Evolutionary conservation across 1,140 invertebrate species (phyloP).

Genomic region (Plectus sambesii): DNA sequence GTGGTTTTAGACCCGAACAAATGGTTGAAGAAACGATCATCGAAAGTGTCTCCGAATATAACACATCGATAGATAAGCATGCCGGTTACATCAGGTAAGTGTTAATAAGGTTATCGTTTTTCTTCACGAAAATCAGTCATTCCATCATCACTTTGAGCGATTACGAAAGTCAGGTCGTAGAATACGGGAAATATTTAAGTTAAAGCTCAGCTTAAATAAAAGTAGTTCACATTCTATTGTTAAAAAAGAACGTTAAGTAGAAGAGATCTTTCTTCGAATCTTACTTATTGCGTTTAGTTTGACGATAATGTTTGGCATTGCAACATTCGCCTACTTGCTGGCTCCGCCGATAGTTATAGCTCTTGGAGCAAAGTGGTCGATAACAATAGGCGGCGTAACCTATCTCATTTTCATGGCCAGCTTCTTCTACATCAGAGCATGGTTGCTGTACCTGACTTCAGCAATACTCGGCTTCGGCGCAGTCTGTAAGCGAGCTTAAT

Average conservation of each 20-base stretch:
- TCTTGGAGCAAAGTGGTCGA: constrained; percentile 18
- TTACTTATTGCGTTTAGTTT: constrained; percentile 17
- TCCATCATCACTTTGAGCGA: too few relatives aligned
- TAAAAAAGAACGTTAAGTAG: too few relatives aligned
- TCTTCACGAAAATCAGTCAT: too few relatives aligned
- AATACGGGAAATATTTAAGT: too few relatives aligned
- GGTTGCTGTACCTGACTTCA: constrained; percentile 31
- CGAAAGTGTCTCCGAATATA: neutral
- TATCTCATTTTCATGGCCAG: constrained; percentile 31
- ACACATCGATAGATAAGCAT: constrained; percentile 21
- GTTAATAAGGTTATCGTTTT: neutral
- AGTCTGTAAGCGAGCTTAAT: constrained; percentile 25
- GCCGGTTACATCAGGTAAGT: constrained; percentile 22
- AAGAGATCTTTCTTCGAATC: too few relatives aligned
- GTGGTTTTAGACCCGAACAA: constrained; percentile 29
- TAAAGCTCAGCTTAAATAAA: too few relatives aligned
- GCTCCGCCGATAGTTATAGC: constrained; percentile 27
- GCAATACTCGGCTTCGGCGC: constrained; percentile 32
- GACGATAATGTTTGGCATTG: constrained; percentile 26
- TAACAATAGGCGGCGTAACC: constrained; percentile 19
- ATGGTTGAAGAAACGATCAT: constrained; percentile 36
- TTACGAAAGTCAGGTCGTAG: too few relatives aligned
- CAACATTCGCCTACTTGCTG: constrained; percentile 33
- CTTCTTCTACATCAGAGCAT: constrained; percentile 30
- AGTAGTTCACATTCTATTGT: too few relatives aligned